phyloP scores from a whole-genome alignment of 2,113 vertebrate species.

The Tupaia chinensis region DNA sequence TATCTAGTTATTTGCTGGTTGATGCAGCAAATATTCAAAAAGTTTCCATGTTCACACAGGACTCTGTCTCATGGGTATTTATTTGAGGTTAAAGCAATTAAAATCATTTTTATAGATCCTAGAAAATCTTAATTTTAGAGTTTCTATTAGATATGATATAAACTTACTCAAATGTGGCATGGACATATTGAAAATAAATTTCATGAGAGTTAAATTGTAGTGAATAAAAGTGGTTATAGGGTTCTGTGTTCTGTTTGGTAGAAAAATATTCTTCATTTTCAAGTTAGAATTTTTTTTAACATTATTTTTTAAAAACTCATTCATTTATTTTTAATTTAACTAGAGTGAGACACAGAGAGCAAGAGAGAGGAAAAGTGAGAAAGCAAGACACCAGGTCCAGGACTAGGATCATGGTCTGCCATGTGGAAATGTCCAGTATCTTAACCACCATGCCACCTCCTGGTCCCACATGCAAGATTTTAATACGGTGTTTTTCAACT shows the following conservation, averaged over 20 bases:
- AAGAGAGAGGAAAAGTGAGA: too few relatives aligned
- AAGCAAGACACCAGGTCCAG: too few relatives aligned
- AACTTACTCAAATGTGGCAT: not conserved
- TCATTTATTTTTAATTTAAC: too few relatives aligned
- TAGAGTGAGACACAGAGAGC: too few relatives aligned
- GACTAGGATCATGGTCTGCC: too few relatives aligned
- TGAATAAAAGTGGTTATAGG: not conserved
- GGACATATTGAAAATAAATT: not conserved
- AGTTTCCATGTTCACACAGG: not conserved
- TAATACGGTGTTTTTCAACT: too few relatives aligned
- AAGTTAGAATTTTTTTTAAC: not conserved
- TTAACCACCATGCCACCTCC: too few relatives aligned
- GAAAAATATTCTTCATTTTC: not conserved
- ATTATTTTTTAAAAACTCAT: too few relatives aligned
- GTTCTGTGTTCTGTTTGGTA: not conserved
- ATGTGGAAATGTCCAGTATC: too few relatives aligned
- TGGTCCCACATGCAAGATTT: too few relatives aligned
- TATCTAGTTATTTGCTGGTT: not conserved
- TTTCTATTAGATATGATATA: not conserved
- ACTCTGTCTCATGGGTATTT: not conserved
- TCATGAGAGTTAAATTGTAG: not conserved
- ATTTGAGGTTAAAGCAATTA: not conserved
- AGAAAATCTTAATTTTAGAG: not conserved
- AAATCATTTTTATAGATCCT: not conserved
- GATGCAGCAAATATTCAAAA: not conserved